These are phyloP conservation scores for Anoplopoma fimbria DNA, from an alignment of 2,113 vertebrate species.

Conservation along the genomic window DNA sequence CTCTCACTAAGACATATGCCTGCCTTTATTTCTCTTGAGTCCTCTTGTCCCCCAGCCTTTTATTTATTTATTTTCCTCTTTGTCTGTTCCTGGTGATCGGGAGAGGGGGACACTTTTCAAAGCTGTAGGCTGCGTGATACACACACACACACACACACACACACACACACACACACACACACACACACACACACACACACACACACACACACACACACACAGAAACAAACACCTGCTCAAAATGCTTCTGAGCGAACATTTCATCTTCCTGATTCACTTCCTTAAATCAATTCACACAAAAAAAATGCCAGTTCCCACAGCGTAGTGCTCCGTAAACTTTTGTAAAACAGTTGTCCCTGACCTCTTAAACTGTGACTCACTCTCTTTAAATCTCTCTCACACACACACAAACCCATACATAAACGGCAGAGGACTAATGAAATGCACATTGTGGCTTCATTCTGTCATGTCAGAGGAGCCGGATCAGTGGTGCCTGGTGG, in stretches of 20 bases:
- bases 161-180: not conserved
- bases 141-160: constrained; percentile 7
- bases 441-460: constrained; percentile 33
- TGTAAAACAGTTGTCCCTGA: not conserved
- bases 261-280: not conserved
- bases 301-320: not conserved
- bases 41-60: constrained; percentile 24
- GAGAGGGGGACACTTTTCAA: constrained; percentile 8
- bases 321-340: not conserved
- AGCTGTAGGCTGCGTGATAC: not conserved
- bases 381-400: not conserved
- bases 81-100: not conserved
- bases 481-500: not conserved
- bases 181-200: not conserved
- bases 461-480: constrained; percentile 27
- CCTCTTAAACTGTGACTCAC: constrained; percentile 6
- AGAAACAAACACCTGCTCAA: not conserved
- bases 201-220: not conserved
- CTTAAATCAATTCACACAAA: not conserved
- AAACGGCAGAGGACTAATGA: not conserved
- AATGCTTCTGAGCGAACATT: not conserved
- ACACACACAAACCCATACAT: not conserved
- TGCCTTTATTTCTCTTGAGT: constrained; percentile 46
- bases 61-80: not conserved
- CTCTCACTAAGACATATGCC: constrained; percentile 12